Conservation (phyloP, 2,797 vertebrate genomes). For the Columba guinea region DNA sequence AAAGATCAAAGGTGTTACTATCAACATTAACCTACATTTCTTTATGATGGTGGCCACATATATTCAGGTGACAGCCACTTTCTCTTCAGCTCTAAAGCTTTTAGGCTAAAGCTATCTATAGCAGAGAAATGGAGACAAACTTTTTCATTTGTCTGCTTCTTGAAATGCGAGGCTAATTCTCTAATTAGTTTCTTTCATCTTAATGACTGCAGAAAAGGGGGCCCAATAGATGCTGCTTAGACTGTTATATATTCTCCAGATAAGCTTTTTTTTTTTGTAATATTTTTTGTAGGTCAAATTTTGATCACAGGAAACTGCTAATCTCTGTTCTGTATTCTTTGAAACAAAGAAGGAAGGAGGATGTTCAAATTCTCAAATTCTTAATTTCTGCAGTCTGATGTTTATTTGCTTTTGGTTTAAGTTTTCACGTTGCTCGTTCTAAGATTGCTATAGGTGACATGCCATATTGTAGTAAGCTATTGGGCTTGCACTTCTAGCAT, state of each 20-base stretch:
- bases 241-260: background rate
- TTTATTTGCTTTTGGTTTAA: background rate
- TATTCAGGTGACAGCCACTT: background rate
- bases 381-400: background rate
- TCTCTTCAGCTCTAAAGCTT: background rate
- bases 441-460: background rate
- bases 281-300: background rate
- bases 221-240: background rate
- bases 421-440: background rate
- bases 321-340: background rate
- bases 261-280: background rate
- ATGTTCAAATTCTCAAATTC: background rate
- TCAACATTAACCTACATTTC: background rate
- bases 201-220: background rate
- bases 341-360: background rate
- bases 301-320: background rate
- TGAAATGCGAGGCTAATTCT: background rate
- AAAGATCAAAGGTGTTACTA: background rate
- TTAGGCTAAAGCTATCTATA: background rate
- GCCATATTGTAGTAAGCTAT: background rate
- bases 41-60: background rate
- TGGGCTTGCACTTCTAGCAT: background rate
- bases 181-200: background rate
- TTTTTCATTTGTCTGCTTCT: background rate
- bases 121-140: background rate